These are phyloP conservation scores for Siniperca knerii DNA, from an alignment of 2,113 vertebrate species.

Conservation along the genomic window DNA sequence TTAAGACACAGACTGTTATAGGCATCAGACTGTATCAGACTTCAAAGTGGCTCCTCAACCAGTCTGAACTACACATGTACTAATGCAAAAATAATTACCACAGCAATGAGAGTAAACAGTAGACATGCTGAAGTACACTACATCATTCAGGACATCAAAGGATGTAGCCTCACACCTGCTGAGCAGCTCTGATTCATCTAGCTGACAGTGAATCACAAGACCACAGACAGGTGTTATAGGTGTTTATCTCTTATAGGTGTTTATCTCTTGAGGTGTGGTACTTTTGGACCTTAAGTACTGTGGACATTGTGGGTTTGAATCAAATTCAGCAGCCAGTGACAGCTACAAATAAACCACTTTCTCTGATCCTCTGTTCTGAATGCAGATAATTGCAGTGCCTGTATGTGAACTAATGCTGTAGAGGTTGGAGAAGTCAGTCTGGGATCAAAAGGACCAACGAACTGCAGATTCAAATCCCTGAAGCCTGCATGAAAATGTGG, in stretches of 20 bases:
- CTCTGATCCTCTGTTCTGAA: neutral
- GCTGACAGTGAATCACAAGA: neutral
- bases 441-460: neutral
- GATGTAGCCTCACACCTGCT: conserved; percentile 10
- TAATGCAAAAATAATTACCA: conserved; percentile 13
- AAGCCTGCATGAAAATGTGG: too few species aligned
- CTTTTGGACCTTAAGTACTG: neutral
- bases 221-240: neutral
- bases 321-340: neutral
- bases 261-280: neutral
- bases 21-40: neutral
- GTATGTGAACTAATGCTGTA: neutral
- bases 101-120: conserved; percentile 13
- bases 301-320: neutral
- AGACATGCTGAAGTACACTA: neutral
- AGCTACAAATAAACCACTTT: neutral
- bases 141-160: conserved; percentile 7
- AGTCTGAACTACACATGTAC: conserved; percentile 7
- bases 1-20: neutral
- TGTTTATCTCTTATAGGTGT: neutral
- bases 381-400: neutral
- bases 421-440: neutral
- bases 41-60: conserved; percentile 14
- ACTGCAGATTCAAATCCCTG: neutral
- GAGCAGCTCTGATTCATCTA: conserved; percentile 1